phyloP scores from a whole-genome alignment of 2,113 vertebrate genomes.

The Laticauda colubrina region DNA sequence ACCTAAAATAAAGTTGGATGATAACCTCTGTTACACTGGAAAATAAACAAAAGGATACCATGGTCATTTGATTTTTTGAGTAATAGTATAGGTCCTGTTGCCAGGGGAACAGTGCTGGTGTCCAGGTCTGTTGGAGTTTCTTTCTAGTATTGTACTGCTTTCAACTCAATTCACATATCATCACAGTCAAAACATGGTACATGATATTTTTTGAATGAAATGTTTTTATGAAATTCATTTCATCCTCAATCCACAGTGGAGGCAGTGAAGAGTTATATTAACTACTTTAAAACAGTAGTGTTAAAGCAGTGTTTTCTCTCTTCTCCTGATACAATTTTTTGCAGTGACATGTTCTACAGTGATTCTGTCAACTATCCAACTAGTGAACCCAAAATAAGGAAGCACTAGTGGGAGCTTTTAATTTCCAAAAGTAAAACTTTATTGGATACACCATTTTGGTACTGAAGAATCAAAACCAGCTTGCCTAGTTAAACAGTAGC shows the following conservation, averaged over 20 bases:
- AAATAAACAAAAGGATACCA: not conserved
- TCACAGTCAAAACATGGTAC: not conserved
- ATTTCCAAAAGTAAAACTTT: too few species aligned
- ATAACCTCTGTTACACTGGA: not conserved
- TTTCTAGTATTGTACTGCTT: not conserved
- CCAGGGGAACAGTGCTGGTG: not conserved
- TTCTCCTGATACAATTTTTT: not conserved
- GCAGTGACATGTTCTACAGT: not conserved
- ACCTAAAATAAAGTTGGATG: not conserved
- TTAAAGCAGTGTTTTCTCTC: not conserved
- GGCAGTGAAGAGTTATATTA: not conserved
- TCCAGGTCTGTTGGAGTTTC: not conserved
- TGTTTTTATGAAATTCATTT: not conserved
- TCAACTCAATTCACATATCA: not conserved
- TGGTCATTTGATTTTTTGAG: not conserved
- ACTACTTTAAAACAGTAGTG: not conserved
- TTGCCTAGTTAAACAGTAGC: too few species aligned
- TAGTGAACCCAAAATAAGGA: too few species aligned
- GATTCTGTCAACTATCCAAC: not conserved
- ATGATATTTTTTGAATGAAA: not conserved
- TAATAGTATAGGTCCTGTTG: not conserved
- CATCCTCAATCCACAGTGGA: not conserved
- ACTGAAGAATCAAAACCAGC: too few species aligned
- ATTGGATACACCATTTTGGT: too few species aligned
- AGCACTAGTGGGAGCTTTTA: too few species aligned